Percentiles rank a stretch among this genome's conserved stretches.
phyloP scores from a whole-genome alignment of 1,140 invertebrate species.

The Drosophila baimaii region DNA sequence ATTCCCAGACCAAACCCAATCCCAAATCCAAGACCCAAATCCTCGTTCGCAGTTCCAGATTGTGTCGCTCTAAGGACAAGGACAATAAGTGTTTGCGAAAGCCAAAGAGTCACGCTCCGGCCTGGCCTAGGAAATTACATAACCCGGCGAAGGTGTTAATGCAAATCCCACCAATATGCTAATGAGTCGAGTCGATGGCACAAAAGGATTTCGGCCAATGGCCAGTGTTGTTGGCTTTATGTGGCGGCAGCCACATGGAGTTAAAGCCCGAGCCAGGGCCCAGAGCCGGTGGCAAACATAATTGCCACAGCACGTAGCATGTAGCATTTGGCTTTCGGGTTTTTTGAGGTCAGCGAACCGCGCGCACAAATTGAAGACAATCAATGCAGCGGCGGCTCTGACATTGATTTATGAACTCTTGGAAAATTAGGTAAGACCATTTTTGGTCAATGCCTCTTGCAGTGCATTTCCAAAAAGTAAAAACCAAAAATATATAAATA shows the following conservation, averaged over 20 bases:
- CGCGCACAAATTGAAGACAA: conserved; percentile 72
- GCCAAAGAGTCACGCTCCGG: conserved; percentile 68
- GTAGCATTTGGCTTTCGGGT: conserved; percentile 32
- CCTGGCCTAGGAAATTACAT: conserved; percentile 74
- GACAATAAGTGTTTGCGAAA: conserved; percentile 78
- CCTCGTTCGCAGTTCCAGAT: conserved; percentile 32
- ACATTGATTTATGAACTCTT: conserved; percentile 82
- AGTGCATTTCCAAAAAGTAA: conserved; percentile 39
- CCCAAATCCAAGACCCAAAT: conserved; percentile 7
- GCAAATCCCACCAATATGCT: conserved; percentile 83
- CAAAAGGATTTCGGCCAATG: conserved; percentile 33
- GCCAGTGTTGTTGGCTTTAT: neutral
- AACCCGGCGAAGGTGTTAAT: conserved; percentile 82
- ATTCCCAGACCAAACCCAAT: neutral
- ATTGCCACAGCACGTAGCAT: conserved; percentile 55
- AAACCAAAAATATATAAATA: conserved; percentile 1
- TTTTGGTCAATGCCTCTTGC: conserved; percentile 64
- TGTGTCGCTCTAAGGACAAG: conserved; percentile 67
- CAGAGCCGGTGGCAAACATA: conserved; percentile 47
- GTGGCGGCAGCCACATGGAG: neutral
- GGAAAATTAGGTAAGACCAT: conserved; percentile 80
- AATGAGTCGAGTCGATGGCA: conserved; percentile 65
- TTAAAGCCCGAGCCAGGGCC: neutral
- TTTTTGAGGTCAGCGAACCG: conserved; percentile 58
- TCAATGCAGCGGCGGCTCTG: conserved; percentile 61